Evolutionary conservation across 2,113 vertebrate species (phyloP).

Genomic region (Tupaia chinensis): DNA sequence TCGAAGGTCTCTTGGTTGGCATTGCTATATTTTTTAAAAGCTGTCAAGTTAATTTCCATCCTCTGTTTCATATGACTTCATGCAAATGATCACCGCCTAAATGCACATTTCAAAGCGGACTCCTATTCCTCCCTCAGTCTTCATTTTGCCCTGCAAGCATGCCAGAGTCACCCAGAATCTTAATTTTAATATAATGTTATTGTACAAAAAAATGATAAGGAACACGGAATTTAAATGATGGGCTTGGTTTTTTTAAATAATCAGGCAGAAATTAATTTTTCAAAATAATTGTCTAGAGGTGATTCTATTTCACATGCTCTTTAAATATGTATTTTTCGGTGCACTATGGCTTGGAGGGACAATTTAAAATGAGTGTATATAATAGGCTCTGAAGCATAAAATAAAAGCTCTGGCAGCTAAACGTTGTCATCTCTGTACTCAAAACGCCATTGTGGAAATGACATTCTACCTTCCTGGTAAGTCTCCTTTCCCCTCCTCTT

Average conservation of each 20-base stretch:
- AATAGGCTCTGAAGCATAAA: constrained; percentile 66
- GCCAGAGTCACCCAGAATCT: constrained; percentile 31
- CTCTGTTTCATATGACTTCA: not conserved
- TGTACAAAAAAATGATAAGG: constrained; percentile 39
- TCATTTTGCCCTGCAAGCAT: constrained; percentile 68
- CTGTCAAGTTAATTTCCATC: not conserved
- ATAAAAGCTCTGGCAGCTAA: constrained; percentile 28
- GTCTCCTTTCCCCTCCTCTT: not conserved
- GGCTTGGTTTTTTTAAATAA: constrained; percentile 54
- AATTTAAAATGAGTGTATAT: constrained; percentile 72
- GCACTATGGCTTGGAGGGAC: constrained; percentile 72
- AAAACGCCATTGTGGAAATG: constrained; percentile 46
- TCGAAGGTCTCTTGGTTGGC: not conserved
- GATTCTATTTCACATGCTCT: constrained; percentile 73
- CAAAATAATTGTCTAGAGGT: constrained; percentile 80
- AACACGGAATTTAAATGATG: constrained; percentile 65
- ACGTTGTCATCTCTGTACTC: not conserved
- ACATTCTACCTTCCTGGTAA: constrained; percentile 28
- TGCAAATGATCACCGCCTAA: constrained; percentile 52
- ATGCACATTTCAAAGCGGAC: constrained; percentile 13
- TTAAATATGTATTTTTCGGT: constrained; percentile 80
- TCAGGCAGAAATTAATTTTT: constrained; percentile 73
- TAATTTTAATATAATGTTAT: constrained; percentile 60
- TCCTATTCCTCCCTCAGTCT: constrained; percentile 29
- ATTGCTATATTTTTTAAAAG: not conserved